Conservation (phyloP, 1,140 invertebrate genomes). For the Microplitis mediator region DNA sequence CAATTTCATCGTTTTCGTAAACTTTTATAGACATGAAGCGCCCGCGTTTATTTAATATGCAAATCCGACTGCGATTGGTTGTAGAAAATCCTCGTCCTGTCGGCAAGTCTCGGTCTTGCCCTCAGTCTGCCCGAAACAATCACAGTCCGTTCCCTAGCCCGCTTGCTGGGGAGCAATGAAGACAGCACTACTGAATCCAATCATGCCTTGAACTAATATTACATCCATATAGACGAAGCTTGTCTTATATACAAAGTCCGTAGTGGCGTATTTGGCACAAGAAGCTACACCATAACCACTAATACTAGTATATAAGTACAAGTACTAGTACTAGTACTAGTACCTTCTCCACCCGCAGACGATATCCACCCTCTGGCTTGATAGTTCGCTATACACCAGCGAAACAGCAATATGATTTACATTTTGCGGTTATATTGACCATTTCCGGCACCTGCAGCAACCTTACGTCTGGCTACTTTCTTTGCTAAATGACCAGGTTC, state of each 20-base stretch:
- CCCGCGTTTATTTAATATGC: slow-evolving; percentile 16
- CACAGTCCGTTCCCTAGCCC: slow-evolving; percentile 11
- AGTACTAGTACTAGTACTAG: neutral
- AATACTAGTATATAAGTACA: no score
- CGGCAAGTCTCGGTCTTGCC: neutral
- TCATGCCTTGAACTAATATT: slow-evolving; percentile 29
- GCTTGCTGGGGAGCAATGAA: neutral
- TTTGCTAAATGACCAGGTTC: slow-evolving; percentile 14
- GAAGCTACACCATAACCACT: no score
- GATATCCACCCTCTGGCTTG: slow-evolving; percentile 6
- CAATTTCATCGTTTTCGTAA: neutral
- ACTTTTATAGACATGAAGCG: neutral
- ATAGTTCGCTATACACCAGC: slow-evolving; percentile 25
- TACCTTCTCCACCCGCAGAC: neutral
- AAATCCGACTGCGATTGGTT: slow-evolving; percentile 27
- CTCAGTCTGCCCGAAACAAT: slow-evolving; percentile 23
- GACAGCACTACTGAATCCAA: slow-evolving; percentile 24
- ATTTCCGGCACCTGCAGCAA: slow-evolving; percentile 61
- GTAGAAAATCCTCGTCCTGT: slow-evolving; percentile 18
- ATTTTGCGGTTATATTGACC: slow-evolving; percentile 63
- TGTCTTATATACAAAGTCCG: neutral
- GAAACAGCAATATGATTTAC: slow-evolving; percentile 62
- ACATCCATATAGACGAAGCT: slow-evolving; percentile 8
- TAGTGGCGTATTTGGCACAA: slow-evolving; percentile 17
- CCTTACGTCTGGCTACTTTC: slow-evolving; percentile 16